Evolutionary conservation across 2,888 invertebrate genomes (phyloP).

Genomic region (Erebia ligea): DNA sequence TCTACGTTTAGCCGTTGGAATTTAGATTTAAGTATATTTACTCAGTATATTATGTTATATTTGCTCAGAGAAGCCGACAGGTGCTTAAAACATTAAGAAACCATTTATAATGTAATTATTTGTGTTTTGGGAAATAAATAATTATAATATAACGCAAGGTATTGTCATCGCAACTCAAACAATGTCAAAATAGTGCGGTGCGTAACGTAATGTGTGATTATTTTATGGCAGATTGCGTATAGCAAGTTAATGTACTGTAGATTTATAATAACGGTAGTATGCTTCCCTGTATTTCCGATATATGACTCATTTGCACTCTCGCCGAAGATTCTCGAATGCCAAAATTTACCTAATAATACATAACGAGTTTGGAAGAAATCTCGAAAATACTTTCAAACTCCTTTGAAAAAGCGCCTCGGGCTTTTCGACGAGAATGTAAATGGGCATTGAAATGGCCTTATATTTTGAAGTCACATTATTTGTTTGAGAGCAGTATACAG

Average conservation of each 20-base stretch:
- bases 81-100: too few species aligned
- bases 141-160: too few species aligned
- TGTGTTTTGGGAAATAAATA: too few species aligned
- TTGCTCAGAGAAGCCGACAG: too few species aligned
- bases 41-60: too few species aligned
- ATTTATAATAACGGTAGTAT: constrained; percentile 3
- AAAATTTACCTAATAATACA: not conserved
- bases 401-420: not conserved
- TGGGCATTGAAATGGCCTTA: constrained; percentile 4
- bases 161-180: too few species aligned
- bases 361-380: too few species aligned
- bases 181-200: not conserved
- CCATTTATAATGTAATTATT: too few species aligned
- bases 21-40: too few species aligned
- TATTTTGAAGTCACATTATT: not conserved
- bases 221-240: not conserved
- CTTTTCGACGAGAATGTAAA: constrained; percentile 2
- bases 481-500: not conserved
- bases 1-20: too few species aligned
- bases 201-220: not conserved
- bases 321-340: not conserved
- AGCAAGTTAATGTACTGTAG: constrained; percentile 7
- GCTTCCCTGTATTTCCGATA: constrained; percentile 8
- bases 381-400: not conserved
- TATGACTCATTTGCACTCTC: not conserved